Percentiles rank a stretch among this genome's conserved stretches.
phyloP scores from a whole-genome alignment of 2,797 vertebrate genomes.

The Microtus agrestis region DNA sequence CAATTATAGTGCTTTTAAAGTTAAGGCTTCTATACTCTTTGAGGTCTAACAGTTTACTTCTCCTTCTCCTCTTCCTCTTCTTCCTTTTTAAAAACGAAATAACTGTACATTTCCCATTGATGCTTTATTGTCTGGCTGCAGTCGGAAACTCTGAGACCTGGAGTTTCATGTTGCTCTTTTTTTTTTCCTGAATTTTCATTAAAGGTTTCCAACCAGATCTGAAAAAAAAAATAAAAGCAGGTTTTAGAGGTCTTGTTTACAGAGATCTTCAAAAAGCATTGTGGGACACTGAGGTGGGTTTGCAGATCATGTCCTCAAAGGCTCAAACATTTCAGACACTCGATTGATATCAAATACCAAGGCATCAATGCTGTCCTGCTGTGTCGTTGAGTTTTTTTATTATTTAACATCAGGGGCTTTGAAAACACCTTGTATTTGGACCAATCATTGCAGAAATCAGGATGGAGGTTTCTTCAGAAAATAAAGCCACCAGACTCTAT shows the following conservation, averaged over 20 bases:
- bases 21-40: slow-evolving; percentile 27
- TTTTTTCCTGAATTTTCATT: slow-evolving; percentile 49
- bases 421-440: not conserved
- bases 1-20: slow-evolving; percentile 40
- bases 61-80: not conserved
- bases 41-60: slow-evolving; percentile 20
- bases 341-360: not conserved
- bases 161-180: slow-evolving; percentile 20
- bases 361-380: not conserved
- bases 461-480: not conserved
- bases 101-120: slow-evolving; percentile 35
- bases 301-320: not conserved
- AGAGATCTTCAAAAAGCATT: slow-evolving; percentile 30
- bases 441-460: not conserved
- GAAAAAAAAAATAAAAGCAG: slow-evolving; percentile 30
- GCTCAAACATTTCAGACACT: not conserved
- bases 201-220: slow-evolving; percentile 28
- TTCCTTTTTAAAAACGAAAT: not conserved
- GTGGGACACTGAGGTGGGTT: not conserved
- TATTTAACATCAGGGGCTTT: not conserved
- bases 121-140: slow-evolving; percentile 9
- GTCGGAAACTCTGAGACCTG: not conserved
- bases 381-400: not conserved
- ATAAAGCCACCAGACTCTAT: not conserved
- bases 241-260: slow-evolving; percentile 14